phyloP scores from a whole-genome alignment of 2,888 invertebrate species.

The Drosophila barbarae region DNA sequence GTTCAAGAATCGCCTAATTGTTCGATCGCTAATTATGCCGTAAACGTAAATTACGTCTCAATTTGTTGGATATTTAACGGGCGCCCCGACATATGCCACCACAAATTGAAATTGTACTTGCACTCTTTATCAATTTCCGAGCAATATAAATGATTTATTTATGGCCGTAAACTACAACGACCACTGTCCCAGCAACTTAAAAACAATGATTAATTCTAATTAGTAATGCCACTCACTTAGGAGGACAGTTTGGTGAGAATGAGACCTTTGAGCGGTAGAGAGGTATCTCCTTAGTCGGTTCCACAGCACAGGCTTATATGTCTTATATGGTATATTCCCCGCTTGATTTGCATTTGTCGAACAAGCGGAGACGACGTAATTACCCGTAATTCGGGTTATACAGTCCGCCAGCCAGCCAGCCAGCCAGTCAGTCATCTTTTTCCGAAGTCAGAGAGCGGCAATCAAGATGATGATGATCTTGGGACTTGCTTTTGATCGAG shows the following conservation, averaged over 20 bases:
- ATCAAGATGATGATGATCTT: constrained; percentile 3
- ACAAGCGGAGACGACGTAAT: constrained; percentile 51
- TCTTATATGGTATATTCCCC: constrained; percentile 2
- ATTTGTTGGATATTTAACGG: background rate
- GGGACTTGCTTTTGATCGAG: constrained; percentile 1
- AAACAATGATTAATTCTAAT: constrained; percentile 49
- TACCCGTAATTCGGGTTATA: constrained; percentile 63
- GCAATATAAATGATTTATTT: constrained; percentile 21
- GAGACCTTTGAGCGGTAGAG: background rate
- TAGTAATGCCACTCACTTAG: constrained; percentile 13
- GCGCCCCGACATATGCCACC: background rate
- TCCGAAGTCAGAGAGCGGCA: background rate
- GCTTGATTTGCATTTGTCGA: constrained; percentile 60
- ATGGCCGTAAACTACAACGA: constrained; percentile 1
- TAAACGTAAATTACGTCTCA: constrained; percentile 5
- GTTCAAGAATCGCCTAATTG: constrained; percentile 23
- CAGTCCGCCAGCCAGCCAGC: constrained; percentile 4
- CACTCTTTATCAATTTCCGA: background rate
- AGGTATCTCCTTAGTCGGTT: constrained; percentile 14
- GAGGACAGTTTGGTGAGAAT: background rate
- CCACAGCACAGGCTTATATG: background rate
- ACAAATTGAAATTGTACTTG: background rate
- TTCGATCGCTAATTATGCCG: constrained; percentile 35
- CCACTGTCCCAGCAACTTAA: background rate
- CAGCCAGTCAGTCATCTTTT: constrained; percentile 11